phyloP scores from a whole-genome alignment of 92 coral and sea anemone genomes.

The Porites divaricata region DNA sequence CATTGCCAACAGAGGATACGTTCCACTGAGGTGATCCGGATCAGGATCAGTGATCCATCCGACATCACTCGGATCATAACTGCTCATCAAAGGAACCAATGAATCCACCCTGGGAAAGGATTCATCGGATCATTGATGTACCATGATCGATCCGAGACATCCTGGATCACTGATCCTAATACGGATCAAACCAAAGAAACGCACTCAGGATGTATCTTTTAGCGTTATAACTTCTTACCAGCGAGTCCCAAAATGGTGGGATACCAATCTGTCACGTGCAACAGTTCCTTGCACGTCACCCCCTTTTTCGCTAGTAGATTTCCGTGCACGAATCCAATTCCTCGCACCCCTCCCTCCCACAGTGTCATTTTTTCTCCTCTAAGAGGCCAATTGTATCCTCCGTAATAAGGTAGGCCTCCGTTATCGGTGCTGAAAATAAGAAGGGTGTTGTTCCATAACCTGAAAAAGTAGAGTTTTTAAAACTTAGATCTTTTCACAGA shows the following conservation, averaged over 20 bases:
- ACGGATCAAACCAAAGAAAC: no score
- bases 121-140: no score
- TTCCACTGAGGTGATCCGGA: no score
- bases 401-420: conserved; percentile 59
- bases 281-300: conserved; percentile 38
- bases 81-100: no score
- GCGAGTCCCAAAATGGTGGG: conserved; percentile 60
- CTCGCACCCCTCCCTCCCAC: conserved; percentile 80
- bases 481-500: no score
- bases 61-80: no score
- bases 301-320: conserved; percentile 43
- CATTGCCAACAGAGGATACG: no score
- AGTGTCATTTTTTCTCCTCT: conserved; percentile 62
- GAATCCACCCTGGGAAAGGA: no score
- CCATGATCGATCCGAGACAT: no score
- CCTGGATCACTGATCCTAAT: no score
- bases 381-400: conserved; percentile 84
- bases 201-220: no score
- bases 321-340: conserved; percentile 67
- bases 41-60: no score
- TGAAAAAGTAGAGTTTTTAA: not conserved
- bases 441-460: conserved; percentile 69
- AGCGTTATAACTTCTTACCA: conserved; percentile 23
- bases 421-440: conserved; percentile 76
- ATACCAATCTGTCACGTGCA: conserved; percentile 67